Evolutionary conservation across 1,140 invertebrate species (phyloP).

Genomic region (Bombus confusus): DNA sequence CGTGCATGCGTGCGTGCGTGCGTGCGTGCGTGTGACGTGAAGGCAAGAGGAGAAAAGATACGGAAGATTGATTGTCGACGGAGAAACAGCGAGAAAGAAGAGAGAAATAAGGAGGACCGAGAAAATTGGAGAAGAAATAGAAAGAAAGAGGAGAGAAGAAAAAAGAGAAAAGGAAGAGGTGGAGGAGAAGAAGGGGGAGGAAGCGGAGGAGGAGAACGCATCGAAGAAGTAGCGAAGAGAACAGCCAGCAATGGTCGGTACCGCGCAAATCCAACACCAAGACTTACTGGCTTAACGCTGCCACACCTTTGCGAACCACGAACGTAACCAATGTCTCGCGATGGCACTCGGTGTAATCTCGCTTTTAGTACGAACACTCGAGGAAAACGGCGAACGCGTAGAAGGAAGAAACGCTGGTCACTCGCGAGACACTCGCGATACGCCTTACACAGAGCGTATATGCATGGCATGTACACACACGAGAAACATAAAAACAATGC

Average conservation of each 20-base stretch:
- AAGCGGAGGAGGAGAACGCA: not conserved
- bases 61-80: not conserved
- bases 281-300: slow-evolving; percentile 45
- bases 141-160: not conserved
- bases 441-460: slow-evolving; percentile 47
- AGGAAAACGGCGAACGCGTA: slow-evolving; percentile 7
- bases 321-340: not conserved
- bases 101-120: not conserved
- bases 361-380: slow-evolving; percentile 3
- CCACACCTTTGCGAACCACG: slow-evolving; percentile 36
- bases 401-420: slow-evolving; percentile 31
- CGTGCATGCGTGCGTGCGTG: not conserved
- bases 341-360: not conserved
- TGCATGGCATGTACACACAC: slow-evolving; percentile 57
- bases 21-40: not conserved
- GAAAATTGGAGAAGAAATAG: not conserved
- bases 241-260: slow-evolving; percentile 32
- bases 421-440: slow-evolving; percentile 39
- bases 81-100: not conserved
- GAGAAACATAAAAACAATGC: slow-evolving; percentile 72
- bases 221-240: not conserved
- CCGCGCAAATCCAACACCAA: slow-evolving; percentile 20
- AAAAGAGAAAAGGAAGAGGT: not conserved
- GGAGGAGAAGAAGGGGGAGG: not conserved
- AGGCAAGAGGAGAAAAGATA: not conserved